Conservation (phyloP, 2,113 vertebrate genomes). For the Ceyx cyanopectus region DNA sequence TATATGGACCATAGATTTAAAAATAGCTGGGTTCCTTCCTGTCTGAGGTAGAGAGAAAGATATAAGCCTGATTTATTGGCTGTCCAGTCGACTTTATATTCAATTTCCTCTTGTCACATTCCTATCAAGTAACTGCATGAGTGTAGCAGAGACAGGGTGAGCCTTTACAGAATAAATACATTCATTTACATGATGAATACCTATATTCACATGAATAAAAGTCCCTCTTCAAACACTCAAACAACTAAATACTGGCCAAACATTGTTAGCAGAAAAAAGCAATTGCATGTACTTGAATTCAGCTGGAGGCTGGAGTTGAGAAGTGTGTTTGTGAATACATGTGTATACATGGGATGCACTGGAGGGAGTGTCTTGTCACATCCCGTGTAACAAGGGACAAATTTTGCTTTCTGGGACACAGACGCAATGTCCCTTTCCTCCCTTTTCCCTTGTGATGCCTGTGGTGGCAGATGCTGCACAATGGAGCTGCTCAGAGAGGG, state of each 20-base stretch:
- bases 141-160: slow-evolving; percentile 37
- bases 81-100: slow-evolving; percentile 71
- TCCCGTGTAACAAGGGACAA: not conserved
- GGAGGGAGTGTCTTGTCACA: not conserved
- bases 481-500: not conserved
- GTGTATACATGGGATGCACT: not conserved
- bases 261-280: slow-evolving; percentile 7
- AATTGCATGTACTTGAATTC: not conserved
- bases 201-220: slow-evolving; percentile 53
- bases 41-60: slow-evolving; percentile 72
- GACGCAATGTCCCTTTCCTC: not conserved
- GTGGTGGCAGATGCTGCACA: not conserved
- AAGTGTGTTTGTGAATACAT: accelerated
- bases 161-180: slow-evolving; percentile 64
- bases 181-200: slow-evolving; percentile 66
- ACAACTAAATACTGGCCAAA: slow-evolving; percentile 34
- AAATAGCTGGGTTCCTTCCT: slow-evolving; percentile 73
- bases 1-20: slow-evolving; percentile 39
- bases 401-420: not conserved
- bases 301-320: not conserved
- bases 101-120: slow-evolving; percentile 75
- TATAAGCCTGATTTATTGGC: slow-evolving; percentile 73
- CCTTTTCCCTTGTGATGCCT: not conserved
- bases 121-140: slow-evolving; percentile 70
- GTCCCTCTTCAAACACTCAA: slow-evolving; percentile 24